These are phyloP conservation scores for Microplitis mediator DNA, from an alignment of 1,140 invertebrate species.

Conservation along the genomic window DNA sequence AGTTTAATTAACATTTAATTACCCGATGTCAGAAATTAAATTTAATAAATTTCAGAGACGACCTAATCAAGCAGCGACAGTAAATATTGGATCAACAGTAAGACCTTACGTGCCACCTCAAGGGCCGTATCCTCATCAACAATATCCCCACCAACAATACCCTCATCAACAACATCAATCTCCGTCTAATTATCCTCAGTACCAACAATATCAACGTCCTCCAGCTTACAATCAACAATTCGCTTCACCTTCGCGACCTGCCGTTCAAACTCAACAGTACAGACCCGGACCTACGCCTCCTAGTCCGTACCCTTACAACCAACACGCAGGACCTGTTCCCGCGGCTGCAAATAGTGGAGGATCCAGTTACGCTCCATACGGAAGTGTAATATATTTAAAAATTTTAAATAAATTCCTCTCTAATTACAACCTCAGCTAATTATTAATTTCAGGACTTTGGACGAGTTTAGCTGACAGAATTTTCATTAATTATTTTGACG, in stretches of 20 bases:
- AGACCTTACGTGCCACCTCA: background rate
- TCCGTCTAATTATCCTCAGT: too few species aligned
- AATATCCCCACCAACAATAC: background rate
- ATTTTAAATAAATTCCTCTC: too few species aligned
- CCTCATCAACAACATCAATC: too few species aligned
- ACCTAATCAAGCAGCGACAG: slow-evolving; percentile 4
- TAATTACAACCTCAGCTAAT: too few species aligned
- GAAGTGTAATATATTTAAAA: slow-evolving; percentile 25
- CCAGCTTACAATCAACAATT: background rate
- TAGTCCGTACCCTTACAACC: background rate
- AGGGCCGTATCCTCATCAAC: background rate
- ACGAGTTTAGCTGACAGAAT: too few species aligned
- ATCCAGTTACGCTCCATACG: slow-evolving; percentile 27
- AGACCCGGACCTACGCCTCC: background rate
- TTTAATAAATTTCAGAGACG: background rate
- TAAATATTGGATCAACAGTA: slow-evolving; percentile 22
- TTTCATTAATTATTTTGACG: too few species aligned
- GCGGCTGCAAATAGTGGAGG: slow-evolving; percentile 17
- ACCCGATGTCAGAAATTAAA: too few species aligned
- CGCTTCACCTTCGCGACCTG: background rate
- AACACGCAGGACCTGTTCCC: slow-evolving; percentile 8
- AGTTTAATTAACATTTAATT: background rate
- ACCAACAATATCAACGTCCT: background rate
- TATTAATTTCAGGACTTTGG: too few species aligned
- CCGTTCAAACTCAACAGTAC: too few species aligned